phyloP scores from a whole-genome alignment of 1,140 invertebrate genomes.

The Oncopodura yosiiana region DNA sequence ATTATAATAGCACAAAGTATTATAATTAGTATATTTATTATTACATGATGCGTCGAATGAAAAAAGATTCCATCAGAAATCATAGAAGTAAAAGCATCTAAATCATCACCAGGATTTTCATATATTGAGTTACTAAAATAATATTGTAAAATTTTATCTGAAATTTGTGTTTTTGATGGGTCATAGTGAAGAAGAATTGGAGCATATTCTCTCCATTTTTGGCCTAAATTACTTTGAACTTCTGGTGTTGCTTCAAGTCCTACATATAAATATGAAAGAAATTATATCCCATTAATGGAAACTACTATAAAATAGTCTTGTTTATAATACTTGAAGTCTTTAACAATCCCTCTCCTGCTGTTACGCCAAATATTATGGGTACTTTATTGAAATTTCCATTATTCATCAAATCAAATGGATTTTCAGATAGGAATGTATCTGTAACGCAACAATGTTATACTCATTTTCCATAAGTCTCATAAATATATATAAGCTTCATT shows the following conservation, averaged over 20 bases:
- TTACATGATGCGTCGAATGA: neutral
- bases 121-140: neutral
- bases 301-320: too few species aligned
- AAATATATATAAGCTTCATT: neutral
- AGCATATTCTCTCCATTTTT: neutral
- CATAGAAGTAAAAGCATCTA: conserved; percentile 2
- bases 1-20: too few species aligned
- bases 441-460: conserved; percentile 1
- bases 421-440: conserved; percentile 16
- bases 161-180: neutral
- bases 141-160: neutral
- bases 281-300: neutral
- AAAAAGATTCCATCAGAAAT: conserved; percentile 4
- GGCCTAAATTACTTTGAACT: neutral
- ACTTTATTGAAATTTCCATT: neutral
- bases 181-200: neutral
- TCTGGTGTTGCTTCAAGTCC: neutral
- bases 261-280: neutral
- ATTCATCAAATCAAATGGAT: conserved; percentile 9
- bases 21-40: too few species aligned
- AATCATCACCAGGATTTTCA: conserved; percentile 1
- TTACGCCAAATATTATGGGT: conserved; percentile 5
- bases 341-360: conserved; percentile 12
- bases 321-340: conserved; percentile 24
- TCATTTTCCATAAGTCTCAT: neutral